Evolutionary conservation across 2,888 invertebrate genomes (phyloP).

Genomic region (Sesia apiformis): DNA sequence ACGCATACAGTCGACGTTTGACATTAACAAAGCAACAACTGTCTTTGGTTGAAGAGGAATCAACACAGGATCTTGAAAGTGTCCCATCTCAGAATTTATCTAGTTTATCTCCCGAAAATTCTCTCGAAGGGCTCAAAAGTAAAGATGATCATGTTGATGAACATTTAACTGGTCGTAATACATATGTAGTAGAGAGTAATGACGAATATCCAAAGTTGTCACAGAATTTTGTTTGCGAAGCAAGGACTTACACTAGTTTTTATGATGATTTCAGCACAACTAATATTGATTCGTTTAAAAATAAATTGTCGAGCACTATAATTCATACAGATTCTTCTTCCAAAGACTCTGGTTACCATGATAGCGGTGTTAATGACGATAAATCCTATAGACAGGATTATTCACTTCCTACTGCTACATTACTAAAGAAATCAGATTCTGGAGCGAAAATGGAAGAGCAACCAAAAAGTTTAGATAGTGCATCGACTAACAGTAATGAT

Average conservation of each 20-base stretch:
- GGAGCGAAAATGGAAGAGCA: slow-evolving; percentile 34
- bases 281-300: slow-evolving; percentile 25
- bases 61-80: slow-evolving; percentile 62
- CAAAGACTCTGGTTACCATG: slow-evolving; percentile 63
- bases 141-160: slow-evolving; percentile 12
- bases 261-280: slow-evolving; percentile 49
- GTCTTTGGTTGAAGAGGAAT: slow-evolving; percentile 68
- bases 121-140: slow-evolving; percentile 28
- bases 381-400: slow-evolving; percentile 37
- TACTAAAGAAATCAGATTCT: slow-evolving; percentile 31
- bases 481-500: slow-evolving; percentile 36
- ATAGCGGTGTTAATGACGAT: slow-evolving; percentile 51
- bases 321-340: slow-evolving; percentile 54
- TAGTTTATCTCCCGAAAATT: slow-evolving; percentile 46
- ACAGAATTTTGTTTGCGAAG: slow-evolving; percentile 29
- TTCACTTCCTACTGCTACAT: slow-evolving; percentile 43
- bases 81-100: slow-evolving; percentile 47
- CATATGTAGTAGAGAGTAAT: slow-evolving; percentile 19
- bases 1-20: slow-evolving; percentile 42
- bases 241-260: slow-evolving; percentile 49
- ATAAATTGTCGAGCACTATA: slow-evolving; percentile 43
- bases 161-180: slow-evolving; percentile 17
- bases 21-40: slow-evolving; percentile 54
- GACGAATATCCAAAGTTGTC: slow-evolving; percentile 21
- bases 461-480: slow-evolving; percentile 53